Evolutionary conservation across 2,113 vertebrate genomes (phyloP).

Genomic region (Alouatta palliata): DNA sequence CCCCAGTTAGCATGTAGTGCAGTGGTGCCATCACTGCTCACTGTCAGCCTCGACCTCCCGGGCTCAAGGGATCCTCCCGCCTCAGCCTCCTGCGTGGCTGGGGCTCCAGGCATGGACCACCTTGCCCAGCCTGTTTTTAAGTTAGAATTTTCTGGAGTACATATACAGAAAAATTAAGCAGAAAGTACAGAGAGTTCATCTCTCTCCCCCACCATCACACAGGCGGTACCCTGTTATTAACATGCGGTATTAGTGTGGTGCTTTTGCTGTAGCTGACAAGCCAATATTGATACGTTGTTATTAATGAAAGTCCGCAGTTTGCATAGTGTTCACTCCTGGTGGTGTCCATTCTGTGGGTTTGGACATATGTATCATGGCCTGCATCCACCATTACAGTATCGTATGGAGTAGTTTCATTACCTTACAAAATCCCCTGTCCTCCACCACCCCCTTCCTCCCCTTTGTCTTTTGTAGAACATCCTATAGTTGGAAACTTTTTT

Average conservation of each 20-base stretch:
- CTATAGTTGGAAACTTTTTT: no score
- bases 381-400: neutral
- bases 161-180: neutral
- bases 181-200: neutral
- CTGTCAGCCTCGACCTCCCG: no score
- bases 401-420: accelerated
- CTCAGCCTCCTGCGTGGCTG: no score
- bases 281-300: neutral
- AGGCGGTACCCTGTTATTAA: accelerated
- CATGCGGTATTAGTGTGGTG: neutral
- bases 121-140: neutral
- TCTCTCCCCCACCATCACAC: no score
- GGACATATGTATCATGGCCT: accelerated
- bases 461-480: neutral
- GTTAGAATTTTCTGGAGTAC: neutral
- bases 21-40: no score
- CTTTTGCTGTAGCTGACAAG: accelerated
- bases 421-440: no score
- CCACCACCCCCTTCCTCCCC: neutral
- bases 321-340: neutral
- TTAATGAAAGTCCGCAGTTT: neutral
- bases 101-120: no score
- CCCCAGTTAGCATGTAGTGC: no score
- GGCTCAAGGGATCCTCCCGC: no score
- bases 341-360: neutral